Base-by-base conservation (phyloP, 2,113 vertebrate species). In the Xenotilapia flavipinnis region DNA sequence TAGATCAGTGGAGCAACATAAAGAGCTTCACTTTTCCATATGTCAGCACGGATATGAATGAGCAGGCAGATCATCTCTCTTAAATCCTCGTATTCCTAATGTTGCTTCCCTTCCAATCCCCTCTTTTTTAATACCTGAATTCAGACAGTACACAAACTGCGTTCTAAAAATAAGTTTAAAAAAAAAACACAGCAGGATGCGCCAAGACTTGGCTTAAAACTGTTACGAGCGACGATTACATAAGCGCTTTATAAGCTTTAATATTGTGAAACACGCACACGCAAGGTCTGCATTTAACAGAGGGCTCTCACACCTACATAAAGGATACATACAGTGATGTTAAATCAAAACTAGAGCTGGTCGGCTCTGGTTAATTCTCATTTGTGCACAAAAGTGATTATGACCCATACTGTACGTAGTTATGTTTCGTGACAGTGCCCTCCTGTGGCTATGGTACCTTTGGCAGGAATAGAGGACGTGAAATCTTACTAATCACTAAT, bases 161-260 rank as follows among this genome's bases (percentile, higher is more conserved):
- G 17, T 53, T 82, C 28, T 33, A 84, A 82, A 93, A 91, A 89
- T 7, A 79, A 82, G 23, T 38, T 2, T 0, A 5, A 28, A 8
- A 10, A 9, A 86, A 84, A 56, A 31, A 6, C 2, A 10, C 9
- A 68, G 58, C 26, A 80, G 51, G 82, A 87, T 62, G 53, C 8
- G 38, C 60, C 88, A 89, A 65, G 55, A 91, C 58, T 81, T 79
- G 80, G 82, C 83, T 91, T 87, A 79, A 82, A 86, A 42, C 45
- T 81, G 89, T 89, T 91, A 89, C 9, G 36, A 86, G 82, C 12
- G 62, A 23, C 4, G 1, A 8, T 93, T 91, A 86, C 51, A 75
- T 90, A 93, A 92, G 79, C 53, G 89, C 77, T 82, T 75, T 60
- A 79, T 81, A 87, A 54, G 90, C 85, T 90, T 83, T 91, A 82